Base-by-base conservation (phyloP, 2,113 vertebrate genomes). In the Limnothrissa miodon region DNA sequence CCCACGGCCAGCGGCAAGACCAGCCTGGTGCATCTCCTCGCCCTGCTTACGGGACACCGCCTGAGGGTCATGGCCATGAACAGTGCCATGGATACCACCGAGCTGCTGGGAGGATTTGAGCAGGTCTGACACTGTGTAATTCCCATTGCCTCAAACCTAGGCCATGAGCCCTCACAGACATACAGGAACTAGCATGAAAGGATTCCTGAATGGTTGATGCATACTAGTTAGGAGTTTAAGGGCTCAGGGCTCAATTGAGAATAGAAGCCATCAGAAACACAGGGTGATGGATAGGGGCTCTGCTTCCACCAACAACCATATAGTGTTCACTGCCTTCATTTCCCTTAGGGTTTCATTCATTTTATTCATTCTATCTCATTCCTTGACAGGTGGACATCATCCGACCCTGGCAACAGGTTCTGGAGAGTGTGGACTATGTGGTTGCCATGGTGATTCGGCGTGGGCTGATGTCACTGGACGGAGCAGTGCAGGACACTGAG, bases 61-160 rank as follows among this genome's bases (percentile, higher is more conserved):
- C 95, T 99, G 25, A 92, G 95, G 87, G 93, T 98, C 80, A 96
- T 99, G 98, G 95, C 97, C 10, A 97, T 99, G 96, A 99, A 98
- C 92, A 99, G 98, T 23, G 93, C 96, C 0, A 97, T 99, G 97
- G 98, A 99, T 86, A 99, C 97, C 44, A 99, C 97, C 0, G 98
- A 99, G 81, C 95, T 99, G 44, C 93, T 99, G 78, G 98, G 98
- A 11, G 98, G 98, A 85, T 99, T 99, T 87, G 98, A 99, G 78
- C 98, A 99, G 97, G 98, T 99, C 2, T 46, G 79, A 23, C 51
- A 23, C 51, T 21, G 51, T 2, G 5, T 1, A 53, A 42, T 4
- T 42, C 42, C 42, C 42, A 42, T 42, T 42, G 6, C 42, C 42
- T 6, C 42, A 42, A 42, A 2, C 42, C 42, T 42, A 42, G 6